A percentile compares a stretch with the other conserved stretches of the same genome.
phyloP scores from a whole-genome alignment of 2,113 vertebrate species.

The Puntigrus tetrazona region DNA sequence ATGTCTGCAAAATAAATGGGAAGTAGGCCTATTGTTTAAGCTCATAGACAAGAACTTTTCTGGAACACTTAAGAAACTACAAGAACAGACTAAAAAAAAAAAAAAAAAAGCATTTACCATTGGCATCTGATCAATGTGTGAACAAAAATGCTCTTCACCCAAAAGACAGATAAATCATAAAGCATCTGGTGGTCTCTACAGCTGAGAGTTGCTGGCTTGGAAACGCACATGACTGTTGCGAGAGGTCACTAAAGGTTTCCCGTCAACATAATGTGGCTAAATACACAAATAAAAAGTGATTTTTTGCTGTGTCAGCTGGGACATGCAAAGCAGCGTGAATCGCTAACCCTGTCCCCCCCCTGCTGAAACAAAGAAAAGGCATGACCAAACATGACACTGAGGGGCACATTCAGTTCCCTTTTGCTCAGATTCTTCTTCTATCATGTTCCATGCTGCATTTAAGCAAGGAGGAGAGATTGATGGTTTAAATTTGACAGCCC shows the following conservation, averaged over 20 bases:
- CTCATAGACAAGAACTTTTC: not conserved
- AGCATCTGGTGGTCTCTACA: not conserved
- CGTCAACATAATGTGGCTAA: constrained; percentile 48
- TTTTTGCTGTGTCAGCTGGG: constrained; percentile 57
- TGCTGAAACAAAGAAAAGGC: constrained; percentile 42
- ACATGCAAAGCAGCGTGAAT: constrained; percentile 42
- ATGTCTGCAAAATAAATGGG: constrained; percentile 9
- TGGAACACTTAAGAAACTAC: not conserved
- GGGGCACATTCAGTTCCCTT: constrained; percentile 39
- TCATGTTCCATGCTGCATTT: constrained; percentile 20
- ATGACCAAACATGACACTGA: constrained; percentile 33
- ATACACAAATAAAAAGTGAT: constrained; percentile 54
- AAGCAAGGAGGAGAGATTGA: not conserved
- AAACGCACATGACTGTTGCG: constrained; percentile 25
- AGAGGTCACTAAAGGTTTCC: constrained; percentile 38
- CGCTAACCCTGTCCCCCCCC: not conserved
- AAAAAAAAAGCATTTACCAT: not conserved
- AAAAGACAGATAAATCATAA: constrained; percentile 15
- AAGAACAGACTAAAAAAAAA: not conserved
- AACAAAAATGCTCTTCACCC: not conserved
- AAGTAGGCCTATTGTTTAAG: not conserved
- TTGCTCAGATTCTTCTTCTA: constrained; percentile 44
- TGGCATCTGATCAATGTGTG: not conserved
- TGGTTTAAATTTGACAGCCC: constrained; percentile 33
- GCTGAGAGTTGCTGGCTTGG: not conserved